Percentiles rank a stretch among this genome's conserved stretches.
Evolutionary conservation across 2,113 vertebrate genomes (phyloP).

Genomic region (Raja brachyura): DNA sequence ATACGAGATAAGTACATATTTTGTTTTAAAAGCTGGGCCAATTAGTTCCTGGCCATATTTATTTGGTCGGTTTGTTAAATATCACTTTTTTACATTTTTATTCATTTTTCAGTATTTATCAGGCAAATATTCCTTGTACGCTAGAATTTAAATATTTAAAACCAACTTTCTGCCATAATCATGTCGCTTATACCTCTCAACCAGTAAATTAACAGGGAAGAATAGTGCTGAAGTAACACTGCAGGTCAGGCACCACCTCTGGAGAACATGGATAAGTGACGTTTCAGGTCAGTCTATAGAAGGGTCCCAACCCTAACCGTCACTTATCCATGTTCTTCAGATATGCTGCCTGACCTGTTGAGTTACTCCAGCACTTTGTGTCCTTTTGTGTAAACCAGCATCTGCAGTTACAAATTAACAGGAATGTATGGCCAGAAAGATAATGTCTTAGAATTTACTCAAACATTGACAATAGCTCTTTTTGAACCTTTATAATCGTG

Average conservation of each 20-base stretch:
- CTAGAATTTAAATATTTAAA: constrained; percentile 9
- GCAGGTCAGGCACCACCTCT: too few species aligned
- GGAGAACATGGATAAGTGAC: too few species aligned
- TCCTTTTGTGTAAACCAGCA: too few species aligned
- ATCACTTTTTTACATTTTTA: not conserved
- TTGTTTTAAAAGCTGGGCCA: not conserved
- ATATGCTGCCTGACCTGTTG: too few species aligned
- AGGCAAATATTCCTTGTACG: constrained; percentile 1
- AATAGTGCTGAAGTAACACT: too few species aligned
- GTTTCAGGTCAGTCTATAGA: too few species aligned
- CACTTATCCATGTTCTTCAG: too few species aligned
- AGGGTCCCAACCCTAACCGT: too few species aligned
- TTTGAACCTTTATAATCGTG: not conserved
- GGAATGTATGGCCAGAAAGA: not conserved
- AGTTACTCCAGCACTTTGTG: too few species aligned
- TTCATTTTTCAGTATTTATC: not conserved
- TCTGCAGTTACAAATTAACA: not conserved
- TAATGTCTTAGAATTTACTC: constrained; percentile 4
- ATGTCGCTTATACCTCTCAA: not conserved
- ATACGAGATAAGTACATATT: not conserved
- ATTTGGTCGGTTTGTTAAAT: not conserved
- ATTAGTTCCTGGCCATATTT: constrained; percentile 13
- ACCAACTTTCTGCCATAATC: not conserved
- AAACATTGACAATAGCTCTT: not conserved
- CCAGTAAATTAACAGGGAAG: not conserved